Base-by-base conservation (phyloP, 1,140 invertebrate genomes). In the Pissodes strobi region DNA sequence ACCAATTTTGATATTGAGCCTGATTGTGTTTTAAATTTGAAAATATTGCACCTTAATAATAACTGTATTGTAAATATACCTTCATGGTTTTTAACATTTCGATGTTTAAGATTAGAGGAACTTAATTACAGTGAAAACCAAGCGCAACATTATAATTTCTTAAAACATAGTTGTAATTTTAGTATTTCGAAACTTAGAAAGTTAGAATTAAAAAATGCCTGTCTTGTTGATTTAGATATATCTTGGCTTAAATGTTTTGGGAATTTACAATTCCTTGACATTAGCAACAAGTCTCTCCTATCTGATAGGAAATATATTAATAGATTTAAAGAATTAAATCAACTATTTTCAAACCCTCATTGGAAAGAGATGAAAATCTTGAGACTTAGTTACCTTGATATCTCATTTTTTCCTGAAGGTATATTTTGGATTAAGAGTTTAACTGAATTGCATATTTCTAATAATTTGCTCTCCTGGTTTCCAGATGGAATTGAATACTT, bases 401-500 rank as follows among this genome's bases (percentile, higher is more conserved):
- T 65, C 23, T 38, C 55, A 19, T 15, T 65, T 21, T 46, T 65
- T 38, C 63, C 63, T n/a, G 38, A 58, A 37, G 30, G 12, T 1
- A 15, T 65, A 22, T 30, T 65, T 19, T 57, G 53, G 37, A 21
- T 59, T 13, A 22, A 19, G 1, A 43, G 17, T 17, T 65, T 65
- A 43, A 30, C 15, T n/a, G 63, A 65, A 53, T 45, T 65, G 23
- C 15, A 65, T 59, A 2, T 65, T 8, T 5, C 15, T 15, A 27
- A 65, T 17, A 58, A 58, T 38, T 13, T 23, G 12, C 23, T 65
- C 12, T 59, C 63, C 2, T 65, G 63, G 63, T 38, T 65, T 43
- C 25, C 55, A 9, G 22, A 25, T 10, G 63, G 41, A 0, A 39
- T 65, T 15, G 38, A 59, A 15, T 38, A 53, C 37, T 53, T 65